Conservation (phyloP, 1,140 invertebrate species). For the Ladona fulva region DNA sequence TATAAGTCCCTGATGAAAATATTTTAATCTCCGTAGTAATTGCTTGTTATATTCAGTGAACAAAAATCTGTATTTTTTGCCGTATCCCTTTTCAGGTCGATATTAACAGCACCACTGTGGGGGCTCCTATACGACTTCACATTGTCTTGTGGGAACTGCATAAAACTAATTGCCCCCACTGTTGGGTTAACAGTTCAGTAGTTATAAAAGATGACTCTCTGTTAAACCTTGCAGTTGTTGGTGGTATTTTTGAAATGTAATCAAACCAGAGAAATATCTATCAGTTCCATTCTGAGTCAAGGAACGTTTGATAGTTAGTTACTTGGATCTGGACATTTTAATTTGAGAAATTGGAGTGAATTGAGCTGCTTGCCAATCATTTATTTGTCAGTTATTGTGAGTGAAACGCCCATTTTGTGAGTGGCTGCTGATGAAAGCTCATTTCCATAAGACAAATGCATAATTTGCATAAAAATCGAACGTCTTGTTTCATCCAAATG, state of each 20-base stretch:
- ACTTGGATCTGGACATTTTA: not conserved
- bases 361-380: not conserved
- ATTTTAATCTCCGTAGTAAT: not conserved
- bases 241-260: not conserved
- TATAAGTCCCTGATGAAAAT: no score
- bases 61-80: not conserved
- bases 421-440: not conserved
- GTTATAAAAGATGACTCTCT: not conserved
- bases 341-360: conserved; percentile 7
- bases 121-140: conserved; percentile 2
- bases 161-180: not conserved
- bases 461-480: not conserved
- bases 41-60: not conserved
- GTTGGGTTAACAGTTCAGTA: conserved; percentile 4
- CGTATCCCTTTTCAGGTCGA: conserved; percentile 3
- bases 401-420: not conserved
- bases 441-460: not conserved
- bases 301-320: not conserved
- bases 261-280: not conserved
- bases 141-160: not conserved
- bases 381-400: not conserved
- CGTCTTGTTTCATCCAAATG: not conserved
- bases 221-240: not conserved
- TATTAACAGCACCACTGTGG: conserved; percentile 8
- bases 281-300: not conserved